Evolutionary conservation across 2,113 vertebrate genomes (phyloP).

Genomic region (Aptenodytes forsteri): DNA sequence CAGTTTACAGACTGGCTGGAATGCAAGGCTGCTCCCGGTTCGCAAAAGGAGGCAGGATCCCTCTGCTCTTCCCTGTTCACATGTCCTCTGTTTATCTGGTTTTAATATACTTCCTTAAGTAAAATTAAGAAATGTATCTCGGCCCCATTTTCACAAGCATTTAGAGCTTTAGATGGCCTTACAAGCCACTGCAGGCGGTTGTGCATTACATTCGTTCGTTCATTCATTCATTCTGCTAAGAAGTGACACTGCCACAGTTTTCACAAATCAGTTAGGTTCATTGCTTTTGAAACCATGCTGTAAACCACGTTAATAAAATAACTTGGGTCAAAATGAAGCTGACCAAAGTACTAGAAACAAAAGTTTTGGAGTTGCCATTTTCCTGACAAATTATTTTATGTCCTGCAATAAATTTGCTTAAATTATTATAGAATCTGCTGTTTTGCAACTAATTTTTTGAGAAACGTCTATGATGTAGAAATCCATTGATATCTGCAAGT

Average conservation of each 20-base stretch:
- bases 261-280: background rate
- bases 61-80: background rate
- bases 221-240: background rate
- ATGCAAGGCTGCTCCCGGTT: fast-evolving
- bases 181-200: background rate
- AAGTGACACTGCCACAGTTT: background rate
- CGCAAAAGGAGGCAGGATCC: background rate
- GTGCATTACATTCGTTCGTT: fast-evolving
- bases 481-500: background rate
- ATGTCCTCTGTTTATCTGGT: background rate
- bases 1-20: background rate
- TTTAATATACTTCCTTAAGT: background rate
- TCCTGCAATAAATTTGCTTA: background rate
- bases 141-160: background rate
- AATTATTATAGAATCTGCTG: background rate
- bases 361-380: background rate
- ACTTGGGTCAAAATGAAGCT: background rate
- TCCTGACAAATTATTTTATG: background rate
- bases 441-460: background rate
- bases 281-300: background rate
- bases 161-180: background rate
- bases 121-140: background rate
- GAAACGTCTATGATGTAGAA: background rate
- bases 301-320: background rate
- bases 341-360: background rate